Evolutionary conservation across 2,888 invertebrate species (phyloP).

Genomic region (Lymantria monacha): DNA sequence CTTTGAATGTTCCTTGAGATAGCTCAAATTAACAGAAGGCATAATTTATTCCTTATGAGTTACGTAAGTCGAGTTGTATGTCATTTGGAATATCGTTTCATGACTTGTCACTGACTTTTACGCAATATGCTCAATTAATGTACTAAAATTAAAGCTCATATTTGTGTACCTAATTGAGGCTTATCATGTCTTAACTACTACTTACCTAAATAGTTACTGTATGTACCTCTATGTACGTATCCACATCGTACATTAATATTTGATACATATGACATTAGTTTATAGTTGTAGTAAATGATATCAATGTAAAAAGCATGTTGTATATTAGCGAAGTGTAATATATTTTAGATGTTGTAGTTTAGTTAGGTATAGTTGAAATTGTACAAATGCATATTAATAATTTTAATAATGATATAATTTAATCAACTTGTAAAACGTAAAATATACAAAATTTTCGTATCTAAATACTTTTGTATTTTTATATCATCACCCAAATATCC

Average conservation of each 20-base stretch:
- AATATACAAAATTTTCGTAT: conserved; percentile 80
- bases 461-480: conserved; percentile 40
- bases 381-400: conserved; percentile 80
- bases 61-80: neutral
- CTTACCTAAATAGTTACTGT: conserved; percentile 41
- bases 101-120: conserved; percentile 7
- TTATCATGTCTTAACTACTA: conserved; percentile 42
- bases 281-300: conserved; percentile 59
- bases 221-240: conserved; percentile 31
- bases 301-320: conserved; percentile 78
- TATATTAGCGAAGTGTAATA: conserved; percentile 77
- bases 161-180: conserved; percentile 37
- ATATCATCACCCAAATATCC: conserved; percentile 4
- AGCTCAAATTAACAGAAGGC: conserved; percentile 22
- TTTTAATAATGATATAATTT: conserved; percentile 76
- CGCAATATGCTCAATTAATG: conserved; percentile 53
- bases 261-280: conserved; percentile 51
- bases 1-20: conserved; percentile 35
- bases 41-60: neutral
- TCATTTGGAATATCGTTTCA: neutral
- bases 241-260: conserved; percentile 52
- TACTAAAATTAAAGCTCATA: conserved; percentile 44
- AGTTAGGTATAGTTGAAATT: conserved; percentile 80
- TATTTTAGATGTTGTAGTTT: conserved; percentile 74
- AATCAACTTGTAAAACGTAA: conserved; percentile 81